Base-by-base conservation (phyloP, 2,888 invertebrate genomes). In the Scaptomyza polygonia region DNA sequence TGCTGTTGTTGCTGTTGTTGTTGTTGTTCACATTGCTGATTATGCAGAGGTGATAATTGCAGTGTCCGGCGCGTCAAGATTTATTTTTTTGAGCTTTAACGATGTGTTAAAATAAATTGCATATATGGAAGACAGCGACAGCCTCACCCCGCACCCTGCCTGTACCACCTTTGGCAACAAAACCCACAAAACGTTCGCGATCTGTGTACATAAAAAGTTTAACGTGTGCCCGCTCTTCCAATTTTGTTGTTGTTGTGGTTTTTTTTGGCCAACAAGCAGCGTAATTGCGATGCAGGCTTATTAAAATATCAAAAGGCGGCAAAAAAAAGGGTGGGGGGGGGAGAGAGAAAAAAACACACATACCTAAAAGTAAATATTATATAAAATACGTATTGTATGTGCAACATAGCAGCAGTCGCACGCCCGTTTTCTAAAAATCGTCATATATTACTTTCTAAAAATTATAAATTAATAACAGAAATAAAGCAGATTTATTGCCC, bases 71-170 rank as follows among this genome's bases (percentile, higher is more conserved):
- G 82, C 84, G 88, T 88, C 86, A 88, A 88, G 88, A 89, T 89
- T 87, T 89, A 88, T 87, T 88, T 88, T 88, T 83, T 73, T 67
- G 74, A 70, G 75, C 84, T 75, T 85, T 90, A 90, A 90, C 89
- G 90, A 90, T 89, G 89, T 90, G 89, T 89, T 90, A 89, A 90
- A 90, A 88, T 89, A 86, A 90, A 89, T 89, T 90, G 89, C 89
- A 88, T 81, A 79, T 78, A 73, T 77, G 69, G 49, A 48, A 58
- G 66, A 65, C 72, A 43, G 53, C 39, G 44, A 27, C 21, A 18
- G 45, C 30, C 21, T 29, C 27, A 34, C 29, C 55, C 48, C 5
- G n/a, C 30, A 25, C 25, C 25, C 36, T 59, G 39, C 44, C 14
- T 18, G n/a, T 42, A 16, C n/a, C 34, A 14, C 9, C 16, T 29